A percentile compares a stretch with the other conserved stretches of the same genome.
Conservation (phyloP, 1,140 invertebrate species). For the Bradynema listronoti region DNA sequence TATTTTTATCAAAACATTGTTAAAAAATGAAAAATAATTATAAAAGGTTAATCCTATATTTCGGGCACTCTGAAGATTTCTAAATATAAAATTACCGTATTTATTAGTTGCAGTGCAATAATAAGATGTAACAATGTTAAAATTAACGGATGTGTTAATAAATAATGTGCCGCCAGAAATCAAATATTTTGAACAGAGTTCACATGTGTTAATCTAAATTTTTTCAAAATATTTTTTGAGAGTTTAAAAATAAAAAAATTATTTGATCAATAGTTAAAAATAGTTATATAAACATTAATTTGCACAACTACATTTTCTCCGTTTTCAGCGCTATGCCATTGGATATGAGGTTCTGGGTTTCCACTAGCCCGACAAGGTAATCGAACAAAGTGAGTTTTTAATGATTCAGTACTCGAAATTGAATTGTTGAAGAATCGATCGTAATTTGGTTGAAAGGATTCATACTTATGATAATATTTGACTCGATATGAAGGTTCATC, state of each 20-base stretch:
- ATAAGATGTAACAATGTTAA: slow-evolving; percentile 16
- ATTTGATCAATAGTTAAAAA: background rate
- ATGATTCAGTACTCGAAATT: too few relatives aligned
- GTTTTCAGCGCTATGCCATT: slow-evolving; percentile 26
- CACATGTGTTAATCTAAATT: slow-evolving; percentile 25
- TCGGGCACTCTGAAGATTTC: too few relatives aligned
- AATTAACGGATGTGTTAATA: slow-evolving; percentile 18
- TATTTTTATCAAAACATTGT: too few relatives aligned
- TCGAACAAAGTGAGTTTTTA: slow-evolving; percentile 28
- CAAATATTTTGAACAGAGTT: slow-evolving; percentile 17
- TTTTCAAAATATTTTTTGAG: slow-evolving; percentile 18
- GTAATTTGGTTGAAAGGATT: slow-evolving; percentile 15
- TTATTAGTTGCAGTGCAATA: slow-evolving; percentile 35
- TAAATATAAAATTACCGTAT: slow-evolving; percentile 24
- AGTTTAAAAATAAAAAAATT: slow-evolving; percentile 8
- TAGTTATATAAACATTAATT: background rate
- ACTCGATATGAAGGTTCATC: slow-evolving; percentile 8
- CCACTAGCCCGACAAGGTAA: slow-evolving; percentile 33
- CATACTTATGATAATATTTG: slow-evolving; percentile 4
- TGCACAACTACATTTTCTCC: slow-evolving; percentile 13
- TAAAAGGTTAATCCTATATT: too few relatives aligned
- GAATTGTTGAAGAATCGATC: slow-evolving; percentile 14
- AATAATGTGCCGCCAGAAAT: slow-evolving; percentile 35
- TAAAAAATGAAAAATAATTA: too few relatives aligned
- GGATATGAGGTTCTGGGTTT: slow-evolving; percentile 25